A percentile compares a stretch with the other conserved stretches of the same genome.
Conservation (phyloP, 2,113 vertebrate genomes). For the Oenanthe oenanthe region DNA sequence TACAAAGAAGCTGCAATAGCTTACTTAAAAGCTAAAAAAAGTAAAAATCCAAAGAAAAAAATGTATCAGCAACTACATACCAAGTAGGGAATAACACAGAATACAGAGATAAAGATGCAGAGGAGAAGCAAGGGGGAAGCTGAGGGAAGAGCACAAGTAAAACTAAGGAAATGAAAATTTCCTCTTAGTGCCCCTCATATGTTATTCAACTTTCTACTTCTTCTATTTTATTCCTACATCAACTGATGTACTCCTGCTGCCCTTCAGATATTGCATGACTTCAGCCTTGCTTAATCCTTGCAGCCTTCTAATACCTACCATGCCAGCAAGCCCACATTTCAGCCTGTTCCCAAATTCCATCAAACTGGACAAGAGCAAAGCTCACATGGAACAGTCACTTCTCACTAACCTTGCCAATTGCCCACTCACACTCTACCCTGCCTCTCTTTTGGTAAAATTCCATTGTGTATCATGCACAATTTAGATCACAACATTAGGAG, state of each 20-base stretch:
- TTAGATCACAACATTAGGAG: background rate
- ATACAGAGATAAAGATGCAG: background rate
- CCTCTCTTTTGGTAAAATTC: background rate
- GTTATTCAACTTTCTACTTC: background rate
- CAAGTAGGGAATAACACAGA: background rate
- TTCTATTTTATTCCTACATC: background rate
- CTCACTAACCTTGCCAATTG: background rate
- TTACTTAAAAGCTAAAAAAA: background rate
- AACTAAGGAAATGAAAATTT: background rate
- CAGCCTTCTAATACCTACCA: background rate
- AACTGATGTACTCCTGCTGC: background rate
- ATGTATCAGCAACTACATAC: fast-evolving
- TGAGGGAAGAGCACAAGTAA: background rate
- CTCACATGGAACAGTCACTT: background rate
- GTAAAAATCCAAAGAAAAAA: background rate
- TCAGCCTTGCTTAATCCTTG: background rate
- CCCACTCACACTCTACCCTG: background rate
- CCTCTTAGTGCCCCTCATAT: background rate
- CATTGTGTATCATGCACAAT: fast-evolving
- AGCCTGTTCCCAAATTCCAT: background rate
- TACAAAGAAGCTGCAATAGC: background rate
- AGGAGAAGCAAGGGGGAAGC: background rate
- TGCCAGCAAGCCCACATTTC: background rate
- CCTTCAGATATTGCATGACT: background rate
- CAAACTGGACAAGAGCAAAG: background rate